Base-by-base conservation (phyloP, 2,888 invertebrate genomes). In the Campoletis raptor region DNA sequence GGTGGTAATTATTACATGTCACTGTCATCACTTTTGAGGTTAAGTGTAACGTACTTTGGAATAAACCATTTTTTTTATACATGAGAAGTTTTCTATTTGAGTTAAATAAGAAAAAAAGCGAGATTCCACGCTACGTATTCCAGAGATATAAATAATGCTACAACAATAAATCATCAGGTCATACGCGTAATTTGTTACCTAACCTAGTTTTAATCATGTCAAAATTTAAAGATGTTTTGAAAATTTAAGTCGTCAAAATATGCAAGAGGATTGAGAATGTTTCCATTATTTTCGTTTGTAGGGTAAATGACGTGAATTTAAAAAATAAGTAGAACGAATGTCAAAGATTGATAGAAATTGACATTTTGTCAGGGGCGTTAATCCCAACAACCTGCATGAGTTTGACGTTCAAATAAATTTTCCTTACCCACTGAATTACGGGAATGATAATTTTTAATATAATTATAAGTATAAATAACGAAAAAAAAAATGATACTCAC, bases 401-500 rank as follows among this genome's bases (percentile, higher is more conserved):
- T 76, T 67, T 87, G 82, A 89, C 87, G 78, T n/a, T 83, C 52
- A 67, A 70, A 7, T 24, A 61, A 64, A n/a, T 67, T 54, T 18
- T 12, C n/a, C 37, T 1, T 61, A 12, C 10, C 18, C 30, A 18
- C 7, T 6, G 15, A 2, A 40, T 66, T 40, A 15, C n/a, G 10
- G n/a, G 57, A 54, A 52, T 54, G 40, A 2, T 21, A 3, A 45
- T 45, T 40, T n/a, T 15, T 74, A 18, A 10, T 30, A 40, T 67
- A 15, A 9, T 40, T 36, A 40, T 66, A 64, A 24, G 4, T 48
- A 36, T 8, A 37, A 57, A 61, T 30, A 48, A 54, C 21, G 70
- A 73, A 52, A 57, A 61, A 66, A 73, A 67, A 42, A 54, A 30
- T 30, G 45, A 77, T 88, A 96, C 96, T 95, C 95, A 97, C 97